Base-by-base conservation (phyloP, 1,140 invertebrate genomes). In the Trigoniulus corallinus region DNA sequence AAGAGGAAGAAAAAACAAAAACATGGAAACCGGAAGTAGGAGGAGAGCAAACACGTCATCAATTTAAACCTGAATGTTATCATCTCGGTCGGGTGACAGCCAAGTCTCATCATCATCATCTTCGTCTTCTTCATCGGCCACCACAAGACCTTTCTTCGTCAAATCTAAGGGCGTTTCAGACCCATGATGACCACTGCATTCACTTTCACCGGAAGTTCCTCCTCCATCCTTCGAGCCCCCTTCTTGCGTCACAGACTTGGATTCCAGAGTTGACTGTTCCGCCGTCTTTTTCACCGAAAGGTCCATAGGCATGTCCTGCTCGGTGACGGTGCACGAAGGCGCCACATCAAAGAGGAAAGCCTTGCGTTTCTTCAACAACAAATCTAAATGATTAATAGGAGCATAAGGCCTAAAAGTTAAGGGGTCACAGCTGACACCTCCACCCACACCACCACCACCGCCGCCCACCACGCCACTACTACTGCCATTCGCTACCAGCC, bases 261-360 rank as follows among this genome's bases (percentile, higher is more conserved):
- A n/a, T 4, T 10, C 27, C 24, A 4, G 12, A 2, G 47, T 49
- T 53, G 0, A 48, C 51, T 44, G 40, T 21, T 41, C 56, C 12
- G 37, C 50, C 45, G 15, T 48, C 20, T 3, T 58, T 22, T 66
- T 64, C 0, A 74, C 54, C 42, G 70, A 72, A 12, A 86, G 66
- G 62, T 86, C 82, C 48, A 86, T 84, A 1, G 82, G 83, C 55
- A 81, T 74, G 13, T 84, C 79, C 48, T 73, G 69, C 24, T 74
- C 65, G 20, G 77, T 66, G 1, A 76, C 75, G 0, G 77, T 64
- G 1, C 75, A 74, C 0, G 72, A 75, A 0, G 75, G 72, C 12
- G 73, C 73, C 18, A 40, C 18, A n/a, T 39, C 47, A 12, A 18
- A 13, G 23, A 10, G 2, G 21, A 4, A 34, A 13, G 7, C 4